phyloP scores from a whole-genome alignment of 2,113 vertebrate species.

The Talpa occidentalis region DNA sequence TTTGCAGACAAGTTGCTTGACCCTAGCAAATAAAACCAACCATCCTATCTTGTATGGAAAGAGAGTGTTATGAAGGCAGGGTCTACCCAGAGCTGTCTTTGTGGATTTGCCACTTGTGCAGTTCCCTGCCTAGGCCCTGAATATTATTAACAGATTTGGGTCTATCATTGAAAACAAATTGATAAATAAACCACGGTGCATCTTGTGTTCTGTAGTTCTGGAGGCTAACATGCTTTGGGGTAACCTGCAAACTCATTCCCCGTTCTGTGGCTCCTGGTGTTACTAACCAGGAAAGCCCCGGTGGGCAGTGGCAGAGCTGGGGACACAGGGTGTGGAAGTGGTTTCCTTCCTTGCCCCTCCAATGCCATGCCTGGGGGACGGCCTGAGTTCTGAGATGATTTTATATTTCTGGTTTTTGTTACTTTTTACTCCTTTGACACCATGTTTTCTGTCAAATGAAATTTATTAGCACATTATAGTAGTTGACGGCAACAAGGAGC shows the following conservation, averaged over 20 bases:
- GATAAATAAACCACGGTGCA: not conserved
- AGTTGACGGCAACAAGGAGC: conserved; percentile 9
- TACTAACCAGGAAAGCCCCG: not conserved
- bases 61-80: not conserved
- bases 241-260: not conserved
- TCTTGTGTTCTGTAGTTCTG: not conserved
- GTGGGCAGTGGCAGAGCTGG: too few relatives aligned
- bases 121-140: not conserved
- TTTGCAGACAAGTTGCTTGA: not conserved
- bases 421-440: conserved; percentile 34
- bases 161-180: not conserved
- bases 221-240: not conserved
- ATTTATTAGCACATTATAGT: not conserved
- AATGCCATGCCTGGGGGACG: not conserved
- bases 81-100: not conserved
- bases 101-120: too few relatives aligned
- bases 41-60: not conserved
- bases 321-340: fast-evolving
- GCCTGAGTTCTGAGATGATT: not conserved
- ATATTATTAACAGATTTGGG: not conserved
- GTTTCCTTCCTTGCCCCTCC: not conserved
- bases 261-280: too few relatives aligned
- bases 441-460: conserved; percentile 31
- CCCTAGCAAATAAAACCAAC: not conserved
- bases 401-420: not conserved